These are phyloP conservation scores for Caenorhabditis sp. DNA, from an alignment of 2,888 invertebrate species.

Conservation along the genomic window DNA sequence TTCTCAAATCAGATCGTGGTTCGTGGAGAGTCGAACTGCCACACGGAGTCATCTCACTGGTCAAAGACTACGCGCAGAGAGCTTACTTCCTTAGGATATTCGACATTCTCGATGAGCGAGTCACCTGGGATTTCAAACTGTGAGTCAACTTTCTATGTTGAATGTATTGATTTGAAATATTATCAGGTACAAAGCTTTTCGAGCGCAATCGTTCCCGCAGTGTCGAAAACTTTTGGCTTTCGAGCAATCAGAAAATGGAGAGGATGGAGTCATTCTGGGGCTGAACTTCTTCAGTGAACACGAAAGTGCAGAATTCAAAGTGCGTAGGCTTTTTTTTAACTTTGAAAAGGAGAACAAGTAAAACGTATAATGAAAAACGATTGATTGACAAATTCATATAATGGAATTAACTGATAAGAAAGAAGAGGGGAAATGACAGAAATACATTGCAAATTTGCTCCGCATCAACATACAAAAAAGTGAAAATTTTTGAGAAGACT, in stretches of 20 bases:
- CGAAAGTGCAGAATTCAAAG: constrained; percentile 63
- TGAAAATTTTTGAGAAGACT: too few relatives aligned
- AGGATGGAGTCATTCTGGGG: constrained; percentile 55
- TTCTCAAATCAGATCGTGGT: constrained; percentile 68
- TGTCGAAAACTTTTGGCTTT: constrained; percentile 73
- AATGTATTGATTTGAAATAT: background rate
- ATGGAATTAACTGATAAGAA: too few relatives aligned
- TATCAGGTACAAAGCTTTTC: constrained; percentile 73
- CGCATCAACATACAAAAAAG: too few relatives aligned
- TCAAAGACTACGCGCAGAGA: constrained; percentile 76
- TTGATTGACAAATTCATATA: background rate
- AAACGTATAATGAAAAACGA: too few relatives aligned
- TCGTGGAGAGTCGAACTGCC: constrained; percentile 68
- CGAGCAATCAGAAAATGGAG: constrained; percentile 53
- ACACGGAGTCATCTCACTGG: constrained; percentile 72
- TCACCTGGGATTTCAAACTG: constrained; percentile 75
- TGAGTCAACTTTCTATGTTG: constrained; percentile 42
- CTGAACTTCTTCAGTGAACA: constrained; percentile 57
- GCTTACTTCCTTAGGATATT: constrained; percentile 74
- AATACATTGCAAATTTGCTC: too few relatives aligned
- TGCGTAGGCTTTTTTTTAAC: constrained; percentile 20
- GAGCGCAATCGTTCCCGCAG: constrained; percentile 66
- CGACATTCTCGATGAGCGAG: constrained; percentile 71
- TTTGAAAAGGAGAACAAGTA: too few relatives aligned
- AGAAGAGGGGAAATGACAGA: too few relatives aligned